Evolutionary conservation across 2,113 vertebrate species (phyloP).

Genomic region (Etheostoma cragini): DNA sequence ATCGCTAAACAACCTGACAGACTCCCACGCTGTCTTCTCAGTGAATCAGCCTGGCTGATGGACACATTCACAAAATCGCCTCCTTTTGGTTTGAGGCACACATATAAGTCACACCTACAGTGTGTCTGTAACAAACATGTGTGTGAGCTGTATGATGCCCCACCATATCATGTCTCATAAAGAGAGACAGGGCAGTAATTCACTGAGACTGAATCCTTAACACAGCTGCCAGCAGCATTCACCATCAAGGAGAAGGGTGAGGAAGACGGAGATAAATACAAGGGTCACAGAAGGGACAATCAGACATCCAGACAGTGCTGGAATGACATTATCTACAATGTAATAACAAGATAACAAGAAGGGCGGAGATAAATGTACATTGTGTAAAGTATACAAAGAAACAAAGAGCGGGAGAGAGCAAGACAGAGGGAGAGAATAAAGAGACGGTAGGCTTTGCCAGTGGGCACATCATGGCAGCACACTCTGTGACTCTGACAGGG

Average conservation of each 20-base stretch:
- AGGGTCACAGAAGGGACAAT: constrained; percentile 59
- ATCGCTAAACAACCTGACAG: constrained; percentile 45
- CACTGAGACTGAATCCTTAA: constrained; percentile 70
- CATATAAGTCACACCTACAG: constrained; percentile 57
- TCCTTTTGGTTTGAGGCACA: constrained; percentile 64
- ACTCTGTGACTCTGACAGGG: constrained; percentile 85
- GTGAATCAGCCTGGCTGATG: constrained; percentile 52
- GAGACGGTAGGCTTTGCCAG: constrained; percentile 78
- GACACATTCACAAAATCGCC: constrained; percentile 46
- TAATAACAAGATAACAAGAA: constrained; percentile 60
- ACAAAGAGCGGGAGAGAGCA: constrained; percentile 59
- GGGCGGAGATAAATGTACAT: constrained; percentile 48
- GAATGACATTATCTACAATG: constrained; percentile 65
- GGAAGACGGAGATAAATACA: constrained; percentile 52
- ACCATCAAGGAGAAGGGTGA: constrained; percentile 62
- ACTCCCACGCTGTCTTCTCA: constrained; percentile 56
- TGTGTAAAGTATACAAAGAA: constrained; percentile 61
- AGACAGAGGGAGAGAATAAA: constrained; percentile 67
- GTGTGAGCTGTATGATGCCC: constrained; percentile 66
- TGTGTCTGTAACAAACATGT: constrained; percentile 66
- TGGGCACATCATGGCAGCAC: constrained; percentile 85
- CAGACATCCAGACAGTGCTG: constrained; percentile 60
- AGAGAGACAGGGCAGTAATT: constrained; percentile 68
- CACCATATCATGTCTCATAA: constrained; percentile 68
- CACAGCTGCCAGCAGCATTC: constrained; percentile 73